These are phyloP conservation scores for Toxostoma redivivum DNA, from an alignment of 2,113 vertebrate species.

Conservation along the genomic window DNA sequence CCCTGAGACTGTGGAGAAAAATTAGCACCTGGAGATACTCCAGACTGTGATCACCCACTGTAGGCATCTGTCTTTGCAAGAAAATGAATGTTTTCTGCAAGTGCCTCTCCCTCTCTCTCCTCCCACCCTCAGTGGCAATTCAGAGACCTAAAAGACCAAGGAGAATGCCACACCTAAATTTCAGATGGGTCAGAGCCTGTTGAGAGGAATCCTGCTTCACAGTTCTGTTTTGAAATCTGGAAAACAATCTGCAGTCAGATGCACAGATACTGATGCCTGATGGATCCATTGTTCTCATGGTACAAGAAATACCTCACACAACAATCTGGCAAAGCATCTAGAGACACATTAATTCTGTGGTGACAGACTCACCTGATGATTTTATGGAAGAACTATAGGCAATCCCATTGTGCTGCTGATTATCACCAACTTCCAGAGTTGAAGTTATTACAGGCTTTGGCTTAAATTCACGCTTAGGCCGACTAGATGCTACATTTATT, in stretches of 20 bases:
- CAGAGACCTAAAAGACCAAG: not conserved
- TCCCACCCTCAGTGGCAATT: not conserved
- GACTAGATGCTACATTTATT: constrained; percentile 77
- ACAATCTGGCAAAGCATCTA: not conserved
- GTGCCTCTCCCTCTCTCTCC: not conserved
- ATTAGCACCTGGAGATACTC: not conserved
- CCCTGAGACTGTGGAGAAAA: not conserved
- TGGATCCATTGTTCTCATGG: not conserved
- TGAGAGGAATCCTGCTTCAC: not conserved
- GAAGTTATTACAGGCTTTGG: constrained; percentile 75
- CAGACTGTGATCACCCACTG: not conserved
- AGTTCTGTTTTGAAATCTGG: not conserved
- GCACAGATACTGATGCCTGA: not conserved
- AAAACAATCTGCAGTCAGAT: not conserved
- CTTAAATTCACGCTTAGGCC: constrained; percentile 82
- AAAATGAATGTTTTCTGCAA: not conserved
- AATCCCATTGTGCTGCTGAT: constrained; percentile 81
- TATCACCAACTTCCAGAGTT: constrained; percentile 72
- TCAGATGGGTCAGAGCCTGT: not conserved
- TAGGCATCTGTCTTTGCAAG: not conserved
- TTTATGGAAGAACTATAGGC: constrained; percentile 73
- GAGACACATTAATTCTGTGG: not conserved
- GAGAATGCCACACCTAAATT: not conserved
- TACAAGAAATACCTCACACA: not conserved
- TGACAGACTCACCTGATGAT: constrained; percentile 73